Percentiles rank a stretch among this genome's conserved stretches.
These are phyloP conservation scores for Drosophila dives DNA, from an alignment of 2,888 invertebrate species.

Conservation along the genomic window DNA sequence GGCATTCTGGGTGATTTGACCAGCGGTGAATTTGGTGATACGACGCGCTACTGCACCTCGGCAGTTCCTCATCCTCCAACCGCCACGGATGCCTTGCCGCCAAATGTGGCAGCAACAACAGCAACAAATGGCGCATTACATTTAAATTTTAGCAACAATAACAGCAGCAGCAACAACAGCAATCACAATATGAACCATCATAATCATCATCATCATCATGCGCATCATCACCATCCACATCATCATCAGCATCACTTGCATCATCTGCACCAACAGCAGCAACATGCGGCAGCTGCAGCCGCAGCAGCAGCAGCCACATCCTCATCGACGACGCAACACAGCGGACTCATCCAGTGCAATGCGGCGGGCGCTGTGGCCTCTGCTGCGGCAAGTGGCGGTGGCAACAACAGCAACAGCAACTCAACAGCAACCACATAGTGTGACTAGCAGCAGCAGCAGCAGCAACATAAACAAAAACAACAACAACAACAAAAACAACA, in stretches of 20 bases:
- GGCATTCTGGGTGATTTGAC: slow-evolving; percentile 83
- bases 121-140: slow-evolving; percentile 78
- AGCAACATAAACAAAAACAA: slow-evolving; percentile 71
- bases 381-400: slow-evolving; percentile 20
- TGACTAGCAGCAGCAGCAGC: slow-evolving; percentile 45
- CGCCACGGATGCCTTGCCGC: background rate
- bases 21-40: slow-evolving; percentile 84
- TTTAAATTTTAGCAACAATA: slow-evolving; percentile 83
- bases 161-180: slow-evolving; percentile 71
- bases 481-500: slow-evolving; percentile 51
- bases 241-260: slow-evolving; percentile 70
- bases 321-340: slow-evolving; percentile 67
- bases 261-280: slow-evolving; percentile 42
- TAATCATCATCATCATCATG: slow-evolving; percentile 70
- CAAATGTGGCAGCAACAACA: slow-evolving; percentile 33
- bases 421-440: slow-evolving; percentile 84
- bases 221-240: slow-evolving; percentile 63
- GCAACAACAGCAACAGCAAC: slow-evolving; percentile 60
- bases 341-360: slow-evolving; percentile 85
- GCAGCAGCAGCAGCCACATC: slow-evolving; percentile 56
- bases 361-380: slow-evolving; percentile 56
- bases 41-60: slow-evolving; percentile 82
- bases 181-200: slow-evolving; percentile 37
- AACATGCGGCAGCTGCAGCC: slow-evolving; percentile 38
- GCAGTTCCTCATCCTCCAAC: slow-evolving; percentile 70